Base-by-base conservation (phyloP, 2,888 invertebrate species). In the Tachina fera region DNA sequence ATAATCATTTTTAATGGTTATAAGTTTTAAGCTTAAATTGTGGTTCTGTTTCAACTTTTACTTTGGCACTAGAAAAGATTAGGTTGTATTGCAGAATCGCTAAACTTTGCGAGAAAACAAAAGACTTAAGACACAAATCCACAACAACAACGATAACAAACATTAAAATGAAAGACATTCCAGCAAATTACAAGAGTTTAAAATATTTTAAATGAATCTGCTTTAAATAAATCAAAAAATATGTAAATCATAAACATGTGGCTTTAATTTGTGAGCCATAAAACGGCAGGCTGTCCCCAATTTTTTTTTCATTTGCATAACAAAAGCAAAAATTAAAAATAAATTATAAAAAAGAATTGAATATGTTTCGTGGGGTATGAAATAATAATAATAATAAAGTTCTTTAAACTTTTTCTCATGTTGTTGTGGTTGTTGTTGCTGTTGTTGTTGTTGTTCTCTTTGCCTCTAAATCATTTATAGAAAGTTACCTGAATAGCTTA, bases 401-500 rank as follows among this genome's bases (percentile, higher is more conserved):
- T 60, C 10, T 68, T 49, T 31, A 4, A 1, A 16, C 9, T 11
- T 78, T 51, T 71, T 53, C 14, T n/a, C n/a, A n/a, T 31, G 31
- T 31, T 31, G 31, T 31, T 2, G 31, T 31, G 2, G 31, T 31
- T 31, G 31, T 31, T 31, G 31, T 31, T 31, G 31, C 6, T 31
- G 31, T 31, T 6, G 31, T 31, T 31, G 31, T 31, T 31, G 6
- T 31, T 31, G 5, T 1, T 5, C 45, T 61, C 53, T 39, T 14
- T 9, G 53, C 56, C n/a, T 72, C 45, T 43, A 63, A 65, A 65
- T 72, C 72, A 31, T 31, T 31, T 61, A 67, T 60, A 83, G 77
- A 78, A 83, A 83, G 83, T 83, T 83, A 83, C 77, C 83, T 83
- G 56, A 43, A 49, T 22, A 60, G 22, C 53, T 45, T 8, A 53